Evolutionary conservation across 2,797 vertebrate genomes (phyloP), one percentile per base, ranked within the genome.

Genomic region (Lagocephalus sceleratus): DNA sequence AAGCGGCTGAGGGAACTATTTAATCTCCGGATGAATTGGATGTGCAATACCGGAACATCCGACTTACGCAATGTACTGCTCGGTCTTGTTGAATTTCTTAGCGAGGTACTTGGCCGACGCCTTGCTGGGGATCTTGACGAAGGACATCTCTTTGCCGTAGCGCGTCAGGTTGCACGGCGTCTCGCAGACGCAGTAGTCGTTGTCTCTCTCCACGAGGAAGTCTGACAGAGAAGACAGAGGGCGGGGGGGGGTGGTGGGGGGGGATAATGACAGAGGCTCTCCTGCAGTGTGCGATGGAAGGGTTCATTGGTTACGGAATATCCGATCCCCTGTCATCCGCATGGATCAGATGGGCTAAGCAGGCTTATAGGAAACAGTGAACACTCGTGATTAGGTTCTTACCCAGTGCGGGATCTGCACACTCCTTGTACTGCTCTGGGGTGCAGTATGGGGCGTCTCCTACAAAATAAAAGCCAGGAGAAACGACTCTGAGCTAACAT

Each of bases 391-490:
- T 2, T 76, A 75, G 71, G 15, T 69, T 51, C 94, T 94, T 86
- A 99, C 97, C 96, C 79, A 99, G 82, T 39, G 97, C 96, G 0
- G 97, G 97, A 45, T 98, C 97, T 1, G 97, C 97, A 58, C 97
- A 99, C 75, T 99, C 97, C 82, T 98, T 99, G 88, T 99, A 99
- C 84, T 98, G 96, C 85, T 99, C 97, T 0, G 97, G 96, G 49
- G 96, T 98, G 87, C 97, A 99, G 73, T 98, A 99, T 1, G 95
- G 94, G 60, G 96, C 97, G n/a, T 99, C 96, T 9, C 97, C 97
- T 99, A 35, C 32, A 35, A 71, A 43, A n/a, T 48, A 54, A 71
- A 56, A 76, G 44, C 26, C 15, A 70, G 41, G 53, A 51, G 44
- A 69, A 73, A 80, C n/a, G 19, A 10, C 6, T 17, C 16, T 40